Base-by-base conservation (phyloP, 2,797 vertebrate genomes). In the Crocidura indochinensis region DNA sequence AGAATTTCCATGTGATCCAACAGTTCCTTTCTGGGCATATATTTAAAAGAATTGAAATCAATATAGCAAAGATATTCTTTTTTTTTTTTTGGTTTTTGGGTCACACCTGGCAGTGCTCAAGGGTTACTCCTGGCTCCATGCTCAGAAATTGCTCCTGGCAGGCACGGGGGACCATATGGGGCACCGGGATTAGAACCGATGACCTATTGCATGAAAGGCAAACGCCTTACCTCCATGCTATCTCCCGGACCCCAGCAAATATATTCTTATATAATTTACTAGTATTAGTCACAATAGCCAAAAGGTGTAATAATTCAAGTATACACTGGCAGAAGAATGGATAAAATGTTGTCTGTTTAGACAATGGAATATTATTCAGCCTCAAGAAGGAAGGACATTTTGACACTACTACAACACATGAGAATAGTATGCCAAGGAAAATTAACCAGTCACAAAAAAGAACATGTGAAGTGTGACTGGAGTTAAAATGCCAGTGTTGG, bases 31-130 rank as follows among this genome's bases (percentile, higher is more conserved):
- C 11, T 19, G 64, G 15, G 12, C 38, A 47, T 22, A 11, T 74
- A 77, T 44, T n/a, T 56, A 51, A 51, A 83, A 87, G 38, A 68
- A 60, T 6, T 29, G 69, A 84, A 49, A 89, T 38, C 74, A 74
- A 51, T 8, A 8, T 44, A 60, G n/a, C 26, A 4, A 74, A 88
- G 17, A 26, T 27, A n/a, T 44, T 51, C 68, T 68, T 84, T 8
- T 56, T 44, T n/a, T 67, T 24, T n/a, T n/a, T n/a, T n/a, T n/a
- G n/a, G n/a, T n/a, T n/a, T n/a, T n/a, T n/a, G n/a, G n/a, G n/a
- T n/a, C n/a, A n/a, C n/a, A n/a, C n/a, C n/a, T n/a, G n/a, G n/a
- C n/a, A n/a, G n/a, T n/a, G n/a, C n/a, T n/a, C n/a, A n/a, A n/a
- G n/a, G n/a, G n/a, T n/a, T n/a, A n/a, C n/a, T n/a, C n/a, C n/a